Conservation (phyloP, 2,113 vertebrate species). For the Centropus bengalensis region DNA sequence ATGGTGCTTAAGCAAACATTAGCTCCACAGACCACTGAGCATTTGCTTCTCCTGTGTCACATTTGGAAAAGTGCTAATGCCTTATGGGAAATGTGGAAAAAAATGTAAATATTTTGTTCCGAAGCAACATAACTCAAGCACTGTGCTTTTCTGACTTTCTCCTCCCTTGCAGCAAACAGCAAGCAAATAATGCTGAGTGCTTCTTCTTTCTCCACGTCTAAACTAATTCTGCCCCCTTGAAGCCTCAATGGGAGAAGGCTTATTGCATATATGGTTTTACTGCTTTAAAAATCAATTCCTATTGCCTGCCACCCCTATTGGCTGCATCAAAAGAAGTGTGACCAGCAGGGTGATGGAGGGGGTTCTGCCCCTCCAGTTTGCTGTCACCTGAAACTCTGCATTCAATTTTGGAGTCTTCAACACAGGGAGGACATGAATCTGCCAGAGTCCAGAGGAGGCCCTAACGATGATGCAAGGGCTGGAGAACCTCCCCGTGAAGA, state of each 20-base stretch:
- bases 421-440: too few relatives aligned
- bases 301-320: neutral
- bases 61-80: neutral
- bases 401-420: too few relatives aligned
- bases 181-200: fast-evolving
- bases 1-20: neutral
- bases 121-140: neutral
- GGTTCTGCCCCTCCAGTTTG: too few relatives aligned
- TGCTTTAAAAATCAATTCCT: neutral
- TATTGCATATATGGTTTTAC: neutral
- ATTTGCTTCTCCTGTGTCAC: neutral
- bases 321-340: too few relatives aligned
- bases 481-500: too few relatives aligned
- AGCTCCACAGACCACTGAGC: neutral
- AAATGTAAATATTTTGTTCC: neutral
- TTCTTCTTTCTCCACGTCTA: neutral
- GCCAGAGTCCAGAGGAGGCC: too few relatives aligned
- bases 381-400: too few relatives aligned
- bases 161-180: neutral
- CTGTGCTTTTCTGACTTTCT: neutral
- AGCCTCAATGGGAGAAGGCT: neutral
- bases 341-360: too few relatives aligned
- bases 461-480: too few relatives aligned
- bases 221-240: neutral
- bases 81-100: neutral